Percentiles rank a stretch among this genome's conserved stretches.
Conservation (phyloP, 2,113 vertebrate genomes). For the Microcebus ravelobensis region DNA sequence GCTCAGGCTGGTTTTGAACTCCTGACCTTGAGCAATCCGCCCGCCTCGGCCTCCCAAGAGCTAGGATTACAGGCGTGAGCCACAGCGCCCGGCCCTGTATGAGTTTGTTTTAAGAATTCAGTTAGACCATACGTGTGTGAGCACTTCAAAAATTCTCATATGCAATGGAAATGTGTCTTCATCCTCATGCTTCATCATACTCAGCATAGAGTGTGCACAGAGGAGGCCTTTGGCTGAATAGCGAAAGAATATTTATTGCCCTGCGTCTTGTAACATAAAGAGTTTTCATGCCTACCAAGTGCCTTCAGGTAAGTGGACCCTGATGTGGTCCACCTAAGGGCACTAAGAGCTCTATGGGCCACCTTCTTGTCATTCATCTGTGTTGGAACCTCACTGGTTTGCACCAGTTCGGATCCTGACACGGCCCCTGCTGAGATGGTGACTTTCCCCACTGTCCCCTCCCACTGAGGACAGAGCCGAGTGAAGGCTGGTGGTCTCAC, state of each 20-base stretch:
- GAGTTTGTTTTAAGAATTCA: background rate
- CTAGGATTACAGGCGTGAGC: too few relatives aligned
- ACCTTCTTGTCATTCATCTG: too few relatives aligned
- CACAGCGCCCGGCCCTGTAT: too few relatives aligned
- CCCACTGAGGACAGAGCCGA: background rate
- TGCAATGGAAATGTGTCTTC: background rate
- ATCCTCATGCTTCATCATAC: background rate
- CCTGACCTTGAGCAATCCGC: too few relatives aligned
- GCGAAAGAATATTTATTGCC: background rate
- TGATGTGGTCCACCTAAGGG: background rate
- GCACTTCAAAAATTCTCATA: background rate
- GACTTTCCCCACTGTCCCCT: background rate
- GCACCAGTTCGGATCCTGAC: background rate
- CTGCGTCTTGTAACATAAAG: background rate
- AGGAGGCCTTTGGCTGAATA: background rate
- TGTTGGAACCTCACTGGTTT: background rate
- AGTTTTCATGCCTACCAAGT: background rate
- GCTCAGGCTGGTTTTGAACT: too few relatives aligned
- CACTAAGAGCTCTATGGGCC: too few relatives aligned
- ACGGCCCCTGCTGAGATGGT: background rate
- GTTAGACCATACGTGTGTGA: background rate
- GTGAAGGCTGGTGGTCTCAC: background rate
- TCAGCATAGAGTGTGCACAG: background rate
- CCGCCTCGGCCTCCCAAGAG: too few relatives aligned
- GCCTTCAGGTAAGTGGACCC: background rate